Evolutionary conservation across 2,888 invertebrate species (phyloP).

Genomic region (Eucera pruinosa): DNA sequence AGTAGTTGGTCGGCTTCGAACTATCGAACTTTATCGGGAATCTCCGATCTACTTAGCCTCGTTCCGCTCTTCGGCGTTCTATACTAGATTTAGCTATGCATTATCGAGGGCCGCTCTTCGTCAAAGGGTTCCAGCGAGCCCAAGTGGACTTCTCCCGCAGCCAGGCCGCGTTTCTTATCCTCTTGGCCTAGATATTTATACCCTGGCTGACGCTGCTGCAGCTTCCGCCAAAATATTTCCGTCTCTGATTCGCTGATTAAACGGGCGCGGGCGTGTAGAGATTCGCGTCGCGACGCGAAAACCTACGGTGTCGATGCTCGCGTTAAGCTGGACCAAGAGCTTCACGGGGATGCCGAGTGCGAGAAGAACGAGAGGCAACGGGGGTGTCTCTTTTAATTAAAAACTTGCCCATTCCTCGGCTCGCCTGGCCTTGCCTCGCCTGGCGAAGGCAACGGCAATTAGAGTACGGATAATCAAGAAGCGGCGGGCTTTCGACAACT

Average conservation of each 20-base stretch:
- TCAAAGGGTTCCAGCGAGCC: slow-evolving; percentile 37
- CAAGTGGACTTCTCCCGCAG: slow-evolving; percentile 18
- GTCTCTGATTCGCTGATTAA: slow-evolving; percentile 51
- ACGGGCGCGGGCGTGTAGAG: slow-evolving; percentile 8
- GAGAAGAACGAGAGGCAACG: slow-evolving; percentile 17
- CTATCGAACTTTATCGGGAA: slow-evolving; percentile 45
- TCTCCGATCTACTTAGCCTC: slow-evolving; percentile 53
- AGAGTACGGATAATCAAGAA: slow-evolving; percentile 74
- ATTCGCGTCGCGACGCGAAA: neutral
- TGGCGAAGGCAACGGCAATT: slow-evolving; percentile 64
- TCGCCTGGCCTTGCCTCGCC: too few relatives aligned
- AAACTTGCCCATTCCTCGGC: slow-evolving; percentile 62
- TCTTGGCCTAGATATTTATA: slow-evolving; percentile 26
- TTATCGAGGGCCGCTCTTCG: slow-evolving; percentile 34
- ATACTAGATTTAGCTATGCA: slow-evolving; percentile 47
- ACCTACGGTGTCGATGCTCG: slow-evolving; percentile 25
- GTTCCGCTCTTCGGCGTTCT: slow-evolving; percentile 6
- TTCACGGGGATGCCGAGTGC: slow-evolving; percentile 22
- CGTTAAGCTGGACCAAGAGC: slow-evolving; percentile 34
- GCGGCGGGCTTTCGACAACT: slow-evolving; percentile 68
- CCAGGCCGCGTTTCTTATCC: slow-evolving; percentile 39
- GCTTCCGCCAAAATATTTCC: slow-evolving; percentile 39
- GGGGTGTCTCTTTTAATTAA: slow-evolving; percentile 68
- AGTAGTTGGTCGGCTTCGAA: slow-evolving; percentile 18
- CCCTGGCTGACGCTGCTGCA: neutral